A percentile compares a stretch with the other conserved stretches of the same genome.
Conservation (phyloP, 2,888 invertebrate genomes). For the Ormyrus labotus region DNA sequence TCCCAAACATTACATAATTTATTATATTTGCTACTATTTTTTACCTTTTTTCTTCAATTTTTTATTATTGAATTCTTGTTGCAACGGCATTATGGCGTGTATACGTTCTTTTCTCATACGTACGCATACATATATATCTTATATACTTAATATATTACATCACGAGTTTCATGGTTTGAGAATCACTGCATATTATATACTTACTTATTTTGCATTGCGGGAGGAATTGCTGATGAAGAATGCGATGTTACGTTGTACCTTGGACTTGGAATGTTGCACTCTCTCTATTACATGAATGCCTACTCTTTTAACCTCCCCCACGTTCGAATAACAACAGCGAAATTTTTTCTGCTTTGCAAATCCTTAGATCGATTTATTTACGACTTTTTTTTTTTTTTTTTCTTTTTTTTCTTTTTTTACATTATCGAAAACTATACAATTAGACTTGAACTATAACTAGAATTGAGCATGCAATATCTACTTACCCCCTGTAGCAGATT, state of each 20-base stretch:
- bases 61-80: constrained; percentile 32
- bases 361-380: too few relatives aligned
- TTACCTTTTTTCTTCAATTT: constrained; percentile 28
- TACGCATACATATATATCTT: background rate
- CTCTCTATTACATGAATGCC: constrained; percentile 16
- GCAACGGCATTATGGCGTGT: constrained; percentile 31
- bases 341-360: too few relatives aligned
- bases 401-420: too few relatives aligned
- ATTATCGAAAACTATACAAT: too few relatives aligned
- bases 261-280: constrained; percentile 45
- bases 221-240: constrained; percentile 30
- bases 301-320: background rate
- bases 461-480: too few relatives aligned
- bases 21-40: constrained; percentile 16
- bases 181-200: constrained; percentile 12
- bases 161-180: constrained; percentile 42
- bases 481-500: too few relatives aligned
- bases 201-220: constrained; percentile 26
- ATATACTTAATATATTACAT: constrained; percentile 13
- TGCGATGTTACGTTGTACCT: constrained; percentile 24
- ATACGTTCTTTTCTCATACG: constrained; percentile 23
- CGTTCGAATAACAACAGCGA: too few relatives aligned
- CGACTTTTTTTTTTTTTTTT: too few relatives aligned
- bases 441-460: too few relatives aligned
- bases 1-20: constrained; percentile 18